A percentile compares a stretch with the other conserved stretches of the same genome.
phyloP scores from a whole-genome alignment of 2,113 vertebrate species.

The Eurystomus gularis region DNA sequence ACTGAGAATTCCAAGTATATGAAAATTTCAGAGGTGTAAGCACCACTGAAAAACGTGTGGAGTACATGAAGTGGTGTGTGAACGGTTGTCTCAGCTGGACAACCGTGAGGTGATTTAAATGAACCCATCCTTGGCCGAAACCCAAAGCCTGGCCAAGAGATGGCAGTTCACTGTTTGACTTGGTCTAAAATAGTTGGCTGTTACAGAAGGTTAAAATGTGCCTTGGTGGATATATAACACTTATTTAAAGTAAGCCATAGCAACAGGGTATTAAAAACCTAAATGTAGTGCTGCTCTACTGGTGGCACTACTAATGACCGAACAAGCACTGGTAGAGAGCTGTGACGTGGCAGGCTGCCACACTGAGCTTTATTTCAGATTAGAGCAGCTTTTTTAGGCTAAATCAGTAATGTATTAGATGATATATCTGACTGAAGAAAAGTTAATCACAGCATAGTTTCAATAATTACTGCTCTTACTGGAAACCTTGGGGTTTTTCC shows the following conservation, averaged over 20 bases:
- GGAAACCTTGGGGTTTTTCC: neutral
- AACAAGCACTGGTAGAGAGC: rapidly evolving
- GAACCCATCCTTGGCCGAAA: neutral
- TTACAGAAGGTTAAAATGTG: neutral
- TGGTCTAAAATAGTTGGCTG: neutral
- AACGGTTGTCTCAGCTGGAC: neutral
- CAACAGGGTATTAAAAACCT: neutral
- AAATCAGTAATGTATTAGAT: neutral
- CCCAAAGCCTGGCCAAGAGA: neutral
- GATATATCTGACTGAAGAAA: neutral
- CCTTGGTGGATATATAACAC: neutral
- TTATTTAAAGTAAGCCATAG: neutral
- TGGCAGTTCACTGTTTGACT: neutral
- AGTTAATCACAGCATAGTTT: rapidly evolving
- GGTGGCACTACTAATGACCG: neutral
- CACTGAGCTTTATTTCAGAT: neutral
- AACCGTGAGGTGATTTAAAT: neutral
- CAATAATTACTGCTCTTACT: neutral
- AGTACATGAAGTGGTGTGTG: neutral
- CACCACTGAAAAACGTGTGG: neutral
- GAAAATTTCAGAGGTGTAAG: neutral
- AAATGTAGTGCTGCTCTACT: neutral
- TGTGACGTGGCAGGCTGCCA: neutral
- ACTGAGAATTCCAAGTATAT: neutral
- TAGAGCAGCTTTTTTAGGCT: neutral